These are phyloP conservation scores for Ovibos moschatus DNA, from an alignment of 2,113 vertebrate species.

Conservation along the genomic window DNA sequence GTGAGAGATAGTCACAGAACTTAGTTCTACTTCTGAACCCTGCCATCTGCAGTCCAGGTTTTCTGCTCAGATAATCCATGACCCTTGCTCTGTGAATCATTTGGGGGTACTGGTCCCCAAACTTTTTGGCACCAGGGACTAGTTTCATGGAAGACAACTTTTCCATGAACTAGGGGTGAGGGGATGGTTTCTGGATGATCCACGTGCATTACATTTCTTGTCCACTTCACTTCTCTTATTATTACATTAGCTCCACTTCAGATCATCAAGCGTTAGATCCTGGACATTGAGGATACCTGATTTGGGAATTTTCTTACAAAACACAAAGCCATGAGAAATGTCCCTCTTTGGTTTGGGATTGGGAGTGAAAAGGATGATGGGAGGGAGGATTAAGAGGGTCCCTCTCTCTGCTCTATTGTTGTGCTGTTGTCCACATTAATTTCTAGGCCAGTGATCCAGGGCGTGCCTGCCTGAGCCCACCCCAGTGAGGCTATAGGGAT, in stretches of 20 bases:
- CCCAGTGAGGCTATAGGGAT: accelerated
- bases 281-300: background rate
- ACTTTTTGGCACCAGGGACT: background rate
- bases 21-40: background rate
- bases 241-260: background rate
- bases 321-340: background rate
- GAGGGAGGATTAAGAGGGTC: too few species aligned
- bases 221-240: background rate
- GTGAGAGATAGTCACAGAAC: background rate
- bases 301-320: background rate
- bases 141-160: background rate
- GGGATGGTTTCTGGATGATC: background rate
- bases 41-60: background rate
- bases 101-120: background rate
- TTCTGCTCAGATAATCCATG: background rate
- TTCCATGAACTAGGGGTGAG: background rate
- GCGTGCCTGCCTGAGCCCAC: accelerated
- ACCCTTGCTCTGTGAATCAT: background rate
- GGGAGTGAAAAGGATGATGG: background rate
- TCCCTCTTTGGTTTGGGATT: background rate
- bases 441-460: accelerated
- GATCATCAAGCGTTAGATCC: background rate
- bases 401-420: background rate
- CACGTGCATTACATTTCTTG: background rate
- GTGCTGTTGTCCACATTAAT: background rate